phyloP scores from a whole-genome alignment of 1,140 invertebrate species.

The Hyphantria cunea region DNA sequence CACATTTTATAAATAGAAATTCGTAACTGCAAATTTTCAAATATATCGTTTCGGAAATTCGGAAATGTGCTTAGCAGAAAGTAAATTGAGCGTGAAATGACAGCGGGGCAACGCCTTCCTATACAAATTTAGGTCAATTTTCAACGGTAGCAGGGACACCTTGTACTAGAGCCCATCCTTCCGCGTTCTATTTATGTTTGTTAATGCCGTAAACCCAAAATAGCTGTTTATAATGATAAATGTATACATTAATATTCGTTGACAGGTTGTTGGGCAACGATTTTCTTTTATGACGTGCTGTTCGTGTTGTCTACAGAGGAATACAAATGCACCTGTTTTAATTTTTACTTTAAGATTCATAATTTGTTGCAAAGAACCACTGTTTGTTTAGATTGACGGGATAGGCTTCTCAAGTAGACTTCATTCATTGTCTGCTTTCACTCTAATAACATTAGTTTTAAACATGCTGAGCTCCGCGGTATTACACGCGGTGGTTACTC shows the following conservation, averaged over 20 bases:
- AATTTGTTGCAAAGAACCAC: no score
- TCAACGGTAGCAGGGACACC: constrained; percentile 31
- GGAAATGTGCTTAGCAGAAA: constrained; percentile 43
- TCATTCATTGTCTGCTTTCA: no score
- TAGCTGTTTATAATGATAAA: constrained; percentile 27
- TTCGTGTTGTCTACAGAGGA: no score
- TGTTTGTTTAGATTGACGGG: no score
- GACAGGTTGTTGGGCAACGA: constrained; percentile 15
- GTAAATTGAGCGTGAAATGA: constrained; percentile 66
- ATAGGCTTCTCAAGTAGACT: no score
- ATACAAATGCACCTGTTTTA: no score
- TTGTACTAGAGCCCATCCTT: constrained; percentile 32
- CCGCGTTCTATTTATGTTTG: constrained; percentile 42
- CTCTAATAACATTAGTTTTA: no score
- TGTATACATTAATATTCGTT: constrained; percentile 10
- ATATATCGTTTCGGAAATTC: constrained; percentile 34
- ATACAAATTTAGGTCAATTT: constrained; percentile 65
- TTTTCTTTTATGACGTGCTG: no score
- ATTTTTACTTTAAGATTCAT: no score
- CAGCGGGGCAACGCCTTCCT: constrained; percentile 41
- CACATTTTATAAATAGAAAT: constrained; percentile 14
- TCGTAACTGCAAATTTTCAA: constrained; percentile 21
- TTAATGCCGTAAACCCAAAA: constrained; percentile 23
- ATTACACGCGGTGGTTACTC: no score
- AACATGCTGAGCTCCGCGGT: no score